Evolutionary conservation across 2,888 invertebrate genomes (phyloP).

Genomic region (Leucophora obtusa): DNA sequence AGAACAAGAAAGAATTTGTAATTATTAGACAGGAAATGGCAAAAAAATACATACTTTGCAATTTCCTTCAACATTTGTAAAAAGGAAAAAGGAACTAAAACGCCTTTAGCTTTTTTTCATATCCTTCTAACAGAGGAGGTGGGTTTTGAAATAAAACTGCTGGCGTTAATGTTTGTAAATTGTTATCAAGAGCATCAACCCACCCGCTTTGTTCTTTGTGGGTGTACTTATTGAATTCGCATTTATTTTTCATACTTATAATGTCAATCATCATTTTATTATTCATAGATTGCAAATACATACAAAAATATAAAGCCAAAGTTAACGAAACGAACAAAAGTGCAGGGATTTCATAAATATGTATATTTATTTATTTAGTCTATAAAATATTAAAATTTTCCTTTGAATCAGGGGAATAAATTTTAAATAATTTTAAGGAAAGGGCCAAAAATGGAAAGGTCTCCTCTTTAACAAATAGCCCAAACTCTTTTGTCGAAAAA

Average conservation of each 20-base stretch:
- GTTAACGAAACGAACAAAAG: too few relatives aligned
- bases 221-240: not conserved
- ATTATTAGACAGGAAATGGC: constrained; percentile 62
- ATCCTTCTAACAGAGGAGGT: not conserved
- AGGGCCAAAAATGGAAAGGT: too few relatives aligned
- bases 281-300: not conserved
- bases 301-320: too few relatives aligned
- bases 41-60: constrained; percentile 59
- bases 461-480: too few relatives aligned
- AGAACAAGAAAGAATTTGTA: constrained; percentile 54
- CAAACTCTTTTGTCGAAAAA: too few relatives aligned
- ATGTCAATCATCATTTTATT: not conserved
- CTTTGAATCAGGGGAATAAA: too few relatives aligned
- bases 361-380: too few relatives aligned
- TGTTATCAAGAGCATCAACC: not conserved
- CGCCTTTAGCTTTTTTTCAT: constrained; percentile 10
- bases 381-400: too few relatives aligned
- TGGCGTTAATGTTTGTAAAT: not conserved
- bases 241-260: not conserved
- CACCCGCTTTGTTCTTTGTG: not conserved
- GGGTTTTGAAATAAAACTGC: not conserved
- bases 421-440: too few relatives aligned
- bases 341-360: too few relatives aligned
- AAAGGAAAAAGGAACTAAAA: constrained; percentile 14
- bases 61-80: constrained; percentile 52